Evolutionary conservation across 2,888 invertebrate genomes (phyloP).

Genomic region (Tetropium fuscum): DNA sequence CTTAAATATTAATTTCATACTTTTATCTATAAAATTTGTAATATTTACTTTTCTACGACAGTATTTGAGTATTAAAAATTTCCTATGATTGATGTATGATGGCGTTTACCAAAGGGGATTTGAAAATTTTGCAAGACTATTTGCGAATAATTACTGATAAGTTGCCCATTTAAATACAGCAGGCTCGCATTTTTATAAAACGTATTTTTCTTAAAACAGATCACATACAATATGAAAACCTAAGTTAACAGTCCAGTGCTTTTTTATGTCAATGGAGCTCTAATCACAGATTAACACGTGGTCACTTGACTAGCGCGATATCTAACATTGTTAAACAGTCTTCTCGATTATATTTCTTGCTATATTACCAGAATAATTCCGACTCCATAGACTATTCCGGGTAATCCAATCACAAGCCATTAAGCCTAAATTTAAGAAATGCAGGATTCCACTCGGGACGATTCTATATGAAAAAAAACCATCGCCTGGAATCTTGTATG

Average conservation of each 20-base stretch:
- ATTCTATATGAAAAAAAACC: not conserved
- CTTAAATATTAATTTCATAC: too few species aligned
- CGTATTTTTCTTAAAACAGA: conserved; percentile 55
- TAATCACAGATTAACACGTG: conserved; percentile 67
- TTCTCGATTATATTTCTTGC: conserved; percentile 36
- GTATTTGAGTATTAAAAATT: not conserved
- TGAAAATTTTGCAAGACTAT: not conserved
- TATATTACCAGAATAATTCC: conserved; percentile 25
- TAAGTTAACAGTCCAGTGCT: conserved; percentile 60
- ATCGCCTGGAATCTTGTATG: not conserved
- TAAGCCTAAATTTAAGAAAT: conserved; percentile 22
- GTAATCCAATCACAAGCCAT: conserved; percentile 18
- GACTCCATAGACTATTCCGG: conserved; percentile 26
- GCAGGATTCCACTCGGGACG: not conserved
- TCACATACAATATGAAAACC: conserved; percentile 60
- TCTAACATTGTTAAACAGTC: conserved; percentile 55
- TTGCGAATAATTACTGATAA: conserved; percentile 25
- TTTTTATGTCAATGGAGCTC: conserved; percentile 62
- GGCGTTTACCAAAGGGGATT: not conserved
- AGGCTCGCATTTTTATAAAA: conserved; percentile 40
- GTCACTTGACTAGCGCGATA: conserved; percentile 67
- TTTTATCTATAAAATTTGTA: too few species aligned
- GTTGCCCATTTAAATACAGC: conserved; percentile 34
- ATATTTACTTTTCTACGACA: not conserved
- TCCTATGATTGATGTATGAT: not conserved